Conservation (phyloP, 2,797 vertebrate genomes). For the Gallinago solitaria region DNA sequence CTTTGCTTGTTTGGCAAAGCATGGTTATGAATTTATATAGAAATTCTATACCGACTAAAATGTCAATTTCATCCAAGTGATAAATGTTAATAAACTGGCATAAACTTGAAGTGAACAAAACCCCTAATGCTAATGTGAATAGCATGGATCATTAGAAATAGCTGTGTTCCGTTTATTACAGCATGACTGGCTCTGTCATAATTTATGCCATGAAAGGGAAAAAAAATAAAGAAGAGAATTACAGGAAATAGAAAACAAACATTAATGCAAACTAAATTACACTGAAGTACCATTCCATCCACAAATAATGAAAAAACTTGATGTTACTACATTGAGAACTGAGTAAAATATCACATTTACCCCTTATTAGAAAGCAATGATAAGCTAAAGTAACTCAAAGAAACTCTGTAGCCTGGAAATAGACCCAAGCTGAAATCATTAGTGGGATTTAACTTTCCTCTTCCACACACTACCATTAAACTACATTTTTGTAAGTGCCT, state of each 20-base stretch:
- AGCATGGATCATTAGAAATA: neutral
- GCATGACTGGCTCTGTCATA: neutral
- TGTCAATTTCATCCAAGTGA: conserved; percentile 48
- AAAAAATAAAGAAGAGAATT: neutral
- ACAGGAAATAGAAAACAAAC: conserved; percentile 8
- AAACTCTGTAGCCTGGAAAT: neutral
- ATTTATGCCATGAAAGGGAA: neutral
- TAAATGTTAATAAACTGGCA: conserved; percentile 65
- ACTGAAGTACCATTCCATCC: neutral
- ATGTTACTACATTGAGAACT: neutral
- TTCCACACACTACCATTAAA: neutral
- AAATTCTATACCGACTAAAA: conserved; percentile 53
- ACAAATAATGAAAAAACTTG: neutral
- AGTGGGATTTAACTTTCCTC: neutral
- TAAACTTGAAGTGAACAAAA: neutral
- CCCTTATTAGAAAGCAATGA: neutral
- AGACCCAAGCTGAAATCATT: neutral
- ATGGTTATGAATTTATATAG: conserved; percentile 41
- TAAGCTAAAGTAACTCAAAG: neutral
- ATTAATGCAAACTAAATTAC: conserved; percentile 30
- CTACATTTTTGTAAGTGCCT: neutral
- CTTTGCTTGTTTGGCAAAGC: conserved; percentile 70
- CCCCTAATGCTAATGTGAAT: neutral
- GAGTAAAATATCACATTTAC: neutral
- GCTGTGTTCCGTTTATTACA: neutral